phyloP scores from a whole-genome alignment of 2,888 invertebrate genomes.

The Furcula furcula region DNA sequence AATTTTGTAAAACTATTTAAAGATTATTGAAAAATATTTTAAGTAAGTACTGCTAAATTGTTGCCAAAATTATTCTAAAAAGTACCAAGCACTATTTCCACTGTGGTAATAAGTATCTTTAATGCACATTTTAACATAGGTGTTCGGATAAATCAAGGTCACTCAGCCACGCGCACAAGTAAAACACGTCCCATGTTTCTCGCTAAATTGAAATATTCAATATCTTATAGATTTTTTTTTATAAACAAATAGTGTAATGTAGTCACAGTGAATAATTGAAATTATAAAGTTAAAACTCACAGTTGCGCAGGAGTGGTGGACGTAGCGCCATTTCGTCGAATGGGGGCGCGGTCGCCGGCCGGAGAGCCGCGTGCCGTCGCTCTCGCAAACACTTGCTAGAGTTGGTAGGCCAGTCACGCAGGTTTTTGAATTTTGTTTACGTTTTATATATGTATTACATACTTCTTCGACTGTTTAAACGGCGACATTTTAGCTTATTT shows the following conservation, averaged over 20 bases:
- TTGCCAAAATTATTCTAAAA: too few species aligned
- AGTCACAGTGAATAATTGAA: neutral
- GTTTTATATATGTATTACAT: too few species aligned
- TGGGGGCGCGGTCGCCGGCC: constrained; percentile 43
- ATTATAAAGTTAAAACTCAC: constrained; percentile 39
- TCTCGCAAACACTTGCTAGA: constrained; percentile 34
- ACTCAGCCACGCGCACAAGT: neutral
- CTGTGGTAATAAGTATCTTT: too few species aligned
- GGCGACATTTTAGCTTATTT: too few species aligned
- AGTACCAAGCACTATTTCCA: too few species aligned
- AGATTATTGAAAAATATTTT: too few species aligned
- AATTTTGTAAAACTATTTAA: too few species aligned
- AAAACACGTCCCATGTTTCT: constrained; percentile 1
- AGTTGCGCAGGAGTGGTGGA: constrained; percentile 71
- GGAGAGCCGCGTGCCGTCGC: constrained; percentile 22
- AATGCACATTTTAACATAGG: too few species aligned
- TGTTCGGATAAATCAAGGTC: constrained; percentile 4
- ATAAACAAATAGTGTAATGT: too few species aligned
- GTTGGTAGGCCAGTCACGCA: constrained; percentile 64
- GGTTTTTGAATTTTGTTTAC: constrained; percentile 38
- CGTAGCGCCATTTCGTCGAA: constrained; percentile 71
- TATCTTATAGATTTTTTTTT: too few species aligned
- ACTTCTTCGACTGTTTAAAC: too few species aligned
- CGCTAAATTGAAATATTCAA: neutral
- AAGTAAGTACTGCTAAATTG: too few species aligned